phyloP scores from a whole-genome alignment of 2,888 invertebrate species.

The Hoplodrina blanda region DNA sequence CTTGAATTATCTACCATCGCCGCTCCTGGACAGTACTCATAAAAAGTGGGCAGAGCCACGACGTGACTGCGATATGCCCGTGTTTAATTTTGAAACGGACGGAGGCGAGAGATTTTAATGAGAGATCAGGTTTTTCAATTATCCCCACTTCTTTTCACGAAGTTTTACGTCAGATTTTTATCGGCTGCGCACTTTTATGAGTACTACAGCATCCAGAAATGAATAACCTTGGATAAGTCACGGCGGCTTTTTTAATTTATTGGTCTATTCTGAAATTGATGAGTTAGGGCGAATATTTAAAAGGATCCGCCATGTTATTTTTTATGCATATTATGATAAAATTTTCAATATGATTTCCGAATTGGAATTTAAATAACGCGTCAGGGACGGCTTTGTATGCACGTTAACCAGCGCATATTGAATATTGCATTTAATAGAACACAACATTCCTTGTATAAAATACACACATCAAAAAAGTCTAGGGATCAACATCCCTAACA shows the following conservation, averaged over 20 bases:
- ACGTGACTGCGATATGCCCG: constrained; percentile 88
- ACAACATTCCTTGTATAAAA: constrained; percentile 4
- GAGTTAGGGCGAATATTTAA: constrained; percentile 44
- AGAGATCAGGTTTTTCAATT: constrained; percentile 90
- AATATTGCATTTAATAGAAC: constrained; percentile 20
- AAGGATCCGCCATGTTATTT: constrained; percentile 20
- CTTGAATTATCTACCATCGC: constrained; percentile 63
- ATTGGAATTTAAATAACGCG: constrained; percentile 42
- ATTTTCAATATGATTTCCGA: constrained; percentile 33
- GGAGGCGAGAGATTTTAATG: constrained; percentile 88
- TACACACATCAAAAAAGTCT: too few relatives aligned
- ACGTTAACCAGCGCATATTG: constrained; percentile 27
- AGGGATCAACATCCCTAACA: too few relatives aligned
- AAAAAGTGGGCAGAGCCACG: constrained; percentile 76
- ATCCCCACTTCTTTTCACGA: constrained; percentile 83
- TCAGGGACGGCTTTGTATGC: constrained; percentile 25
- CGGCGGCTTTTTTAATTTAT: constrained; percentile 58
- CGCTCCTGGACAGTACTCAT: constrained; percentile 72
- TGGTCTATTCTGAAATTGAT: constrained; percentile 57
- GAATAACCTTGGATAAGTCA: constrained; percentile 62
- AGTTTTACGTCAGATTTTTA: constrained; percentile 82
- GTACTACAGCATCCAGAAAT: constrained; percentile 60
- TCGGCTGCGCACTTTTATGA: constrained; percentile 74
- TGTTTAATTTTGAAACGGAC: constrained; percentile 86
- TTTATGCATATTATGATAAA: constrained; percentile 40